Evolutionary conservation across 2,113 vertebrate genomes (phyloP).

Genomic region (Xerus inauris): DNA sequence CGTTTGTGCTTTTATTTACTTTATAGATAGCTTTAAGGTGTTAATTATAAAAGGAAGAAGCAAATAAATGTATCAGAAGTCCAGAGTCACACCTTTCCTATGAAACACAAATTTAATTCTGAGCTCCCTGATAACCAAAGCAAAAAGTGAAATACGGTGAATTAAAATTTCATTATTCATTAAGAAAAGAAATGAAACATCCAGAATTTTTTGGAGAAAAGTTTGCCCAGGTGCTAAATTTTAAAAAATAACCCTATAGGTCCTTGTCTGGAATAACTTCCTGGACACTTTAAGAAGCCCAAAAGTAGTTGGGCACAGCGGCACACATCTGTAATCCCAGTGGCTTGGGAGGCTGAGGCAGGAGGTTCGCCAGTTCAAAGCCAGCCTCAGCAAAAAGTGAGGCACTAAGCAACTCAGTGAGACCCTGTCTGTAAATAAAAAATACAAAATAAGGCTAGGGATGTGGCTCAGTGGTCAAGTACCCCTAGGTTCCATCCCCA

Average conservation of each 20-base stretch:
- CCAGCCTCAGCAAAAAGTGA: no score
- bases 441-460: no score
- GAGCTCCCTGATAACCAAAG: constrained; percentile 11
- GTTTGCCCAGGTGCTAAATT: not conserved
- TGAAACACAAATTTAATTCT: constrained; percentile 45
- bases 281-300: not conserved
- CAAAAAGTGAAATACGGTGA: constrained; percentile 15
- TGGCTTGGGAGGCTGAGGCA: no score
- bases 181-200: not conserved
- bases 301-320: no score
- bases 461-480: no score
- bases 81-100: not conserved
- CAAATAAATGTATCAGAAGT: not conserved
- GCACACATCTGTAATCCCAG: no score
- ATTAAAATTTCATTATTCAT: not conserved
- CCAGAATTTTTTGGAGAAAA: not conserved
- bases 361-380: no score
- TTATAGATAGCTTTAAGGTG: not conserved
- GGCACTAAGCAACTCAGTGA: no score
- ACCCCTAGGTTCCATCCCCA: no score
- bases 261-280: constrained; percentile 4
- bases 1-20: not conserved
- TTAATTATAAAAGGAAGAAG: not conserved
- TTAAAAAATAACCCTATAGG: not conserved
- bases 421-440: no score